Evolutionary conservation across 2,888 invertebrate genomes (phyloP).

Genomic region (Leptogaster cylindrica): DNA sequence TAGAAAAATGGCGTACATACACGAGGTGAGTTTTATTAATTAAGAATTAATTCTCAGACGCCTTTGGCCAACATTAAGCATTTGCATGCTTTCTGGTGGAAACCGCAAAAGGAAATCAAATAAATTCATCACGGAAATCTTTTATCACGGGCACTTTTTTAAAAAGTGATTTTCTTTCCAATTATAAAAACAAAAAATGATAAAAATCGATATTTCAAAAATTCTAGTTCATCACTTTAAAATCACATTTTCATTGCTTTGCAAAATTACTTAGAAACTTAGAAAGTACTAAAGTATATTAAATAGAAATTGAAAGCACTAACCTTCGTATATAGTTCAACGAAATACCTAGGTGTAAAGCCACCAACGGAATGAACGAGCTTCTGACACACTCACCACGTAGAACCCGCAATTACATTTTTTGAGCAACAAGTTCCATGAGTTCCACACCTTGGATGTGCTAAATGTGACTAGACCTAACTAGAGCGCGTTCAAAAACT

Average conservation of each 20-base stretch:
- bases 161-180: too few species aligned
- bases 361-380: slow-evolving; percentile 18
- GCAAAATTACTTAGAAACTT: too few species aligned
- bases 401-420: too few species aligned
- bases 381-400: too few species aligned
- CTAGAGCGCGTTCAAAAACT: too few species aligned
- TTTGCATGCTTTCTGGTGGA: slow-evolving; percentile 60
- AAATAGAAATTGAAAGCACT: not conserved
- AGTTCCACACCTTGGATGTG: too few species aligned
- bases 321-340: not conserved
- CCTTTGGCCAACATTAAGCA: slow-evolving; percentile 58
- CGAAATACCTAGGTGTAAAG: slow-evolving; percentile 9
- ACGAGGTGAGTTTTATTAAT: not conserved
- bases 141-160: too few species aligned
- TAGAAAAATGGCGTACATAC: slow-evolving; percentile 27
- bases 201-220: not conserved
- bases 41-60: slow-evolving; percentile 54
- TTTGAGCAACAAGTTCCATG: too few species aligned
- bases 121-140: slow-evolving; percentile 55
- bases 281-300: not conserved
- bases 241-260: not conserved
- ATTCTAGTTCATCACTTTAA: not conserved
- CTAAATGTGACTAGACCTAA: too few species aligned
- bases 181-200: too few species aligned
- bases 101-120: slow-evolving; percentile 62